phyloP scores from a whole-genome alignment of 2,797 vertebrate species.

The Prionace glauca region DNA sequence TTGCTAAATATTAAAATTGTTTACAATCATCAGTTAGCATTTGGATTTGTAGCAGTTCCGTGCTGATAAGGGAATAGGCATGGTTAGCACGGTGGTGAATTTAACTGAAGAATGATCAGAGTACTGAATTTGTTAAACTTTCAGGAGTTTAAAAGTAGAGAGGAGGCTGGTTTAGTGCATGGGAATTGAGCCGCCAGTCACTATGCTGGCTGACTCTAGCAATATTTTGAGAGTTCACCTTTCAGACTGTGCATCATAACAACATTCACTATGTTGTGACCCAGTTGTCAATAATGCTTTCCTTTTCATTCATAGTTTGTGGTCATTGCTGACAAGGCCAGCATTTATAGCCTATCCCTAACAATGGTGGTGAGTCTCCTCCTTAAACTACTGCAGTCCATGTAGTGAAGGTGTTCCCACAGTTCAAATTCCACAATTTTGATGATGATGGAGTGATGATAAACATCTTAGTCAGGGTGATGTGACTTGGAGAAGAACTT shows the following conservation, averaged over 20 bases:
- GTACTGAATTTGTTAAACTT: not conserved
- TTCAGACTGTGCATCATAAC: not conserved
- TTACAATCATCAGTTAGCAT: not conserved
- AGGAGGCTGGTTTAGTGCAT: too few relatives aligned
- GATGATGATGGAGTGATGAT: not conserved
- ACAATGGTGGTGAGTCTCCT: not conserved
- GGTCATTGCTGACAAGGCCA: not conserved
- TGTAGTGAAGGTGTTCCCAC: not conserved
- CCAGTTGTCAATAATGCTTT: not conserved
- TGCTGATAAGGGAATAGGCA: not conserved
- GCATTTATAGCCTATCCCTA: not conserved
- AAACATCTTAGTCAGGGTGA: not conserved
- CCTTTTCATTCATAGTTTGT: not conserved
- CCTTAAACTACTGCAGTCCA: not conserved
- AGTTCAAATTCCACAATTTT: not conserved
- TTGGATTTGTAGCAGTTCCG: not conserved
- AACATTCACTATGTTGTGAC: not conserved
- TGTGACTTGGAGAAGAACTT: not conserved
- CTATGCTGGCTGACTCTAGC: not conserved
- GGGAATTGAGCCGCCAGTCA: not conserved
- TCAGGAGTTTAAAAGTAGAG: not conserved
- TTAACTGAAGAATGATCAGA: not conserved
- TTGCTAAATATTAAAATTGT: not conserved
- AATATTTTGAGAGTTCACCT: not conserved
- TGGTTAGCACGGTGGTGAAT: not conserved